Percentiles rank a stretch among this genome's conserved stretches.
Conservation (phyloP, 2,797 vertebrate species). For the Molothrus ater region DNA sequence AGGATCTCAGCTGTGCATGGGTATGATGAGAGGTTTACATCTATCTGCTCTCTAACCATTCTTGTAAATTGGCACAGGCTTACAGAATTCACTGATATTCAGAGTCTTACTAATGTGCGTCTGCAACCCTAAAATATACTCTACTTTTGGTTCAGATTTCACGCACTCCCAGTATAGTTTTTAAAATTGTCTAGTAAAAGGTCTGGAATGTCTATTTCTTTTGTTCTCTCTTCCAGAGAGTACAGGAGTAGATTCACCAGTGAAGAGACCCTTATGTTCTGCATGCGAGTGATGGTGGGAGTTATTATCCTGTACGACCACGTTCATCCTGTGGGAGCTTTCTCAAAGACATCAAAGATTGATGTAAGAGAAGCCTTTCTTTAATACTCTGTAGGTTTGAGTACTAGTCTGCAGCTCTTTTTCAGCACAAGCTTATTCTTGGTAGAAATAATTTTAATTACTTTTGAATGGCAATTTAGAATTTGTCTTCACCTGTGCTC, state of each 20-base stretch:
- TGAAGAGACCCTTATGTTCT: slow-evolving; percentile 95
- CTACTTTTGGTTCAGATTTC: not conserved
- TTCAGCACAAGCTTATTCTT: not conserved
- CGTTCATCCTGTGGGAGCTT: slow-evolving; percentile 96
- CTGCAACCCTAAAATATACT: not conserved
- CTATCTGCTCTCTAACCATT: not conserved
- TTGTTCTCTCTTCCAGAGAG: slow-evolving; percentile 80
- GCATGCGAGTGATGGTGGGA: slow-evolving; percentile 99
- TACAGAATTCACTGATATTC: not conserved
- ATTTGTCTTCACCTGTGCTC: not conserved
- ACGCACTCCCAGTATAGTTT: fast-evolving
- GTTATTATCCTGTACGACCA: slow-evolving; percentile 99
- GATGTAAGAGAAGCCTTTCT: slow-evolving; percentile 83
- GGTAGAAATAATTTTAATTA: not conserved
- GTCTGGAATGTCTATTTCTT: not conserved
- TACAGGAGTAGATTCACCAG: slow-evolving; percentile 96
- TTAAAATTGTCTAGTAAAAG: not conserved
- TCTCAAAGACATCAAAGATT: slow-evolving; percentile 98
- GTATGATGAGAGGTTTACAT: not conserved
- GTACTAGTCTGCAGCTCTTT: not conserved
- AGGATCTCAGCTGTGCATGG: not conserved
- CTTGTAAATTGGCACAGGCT: not conserved
- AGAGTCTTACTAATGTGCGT: not conserved
- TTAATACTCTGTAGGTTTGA: not conserved
- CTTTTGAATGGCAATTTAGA: not conserved